Evolutionary conservation across 2,797 vertebrate species (phyloP).

Genomic region (Coccyzus lansbergi): DNA sequence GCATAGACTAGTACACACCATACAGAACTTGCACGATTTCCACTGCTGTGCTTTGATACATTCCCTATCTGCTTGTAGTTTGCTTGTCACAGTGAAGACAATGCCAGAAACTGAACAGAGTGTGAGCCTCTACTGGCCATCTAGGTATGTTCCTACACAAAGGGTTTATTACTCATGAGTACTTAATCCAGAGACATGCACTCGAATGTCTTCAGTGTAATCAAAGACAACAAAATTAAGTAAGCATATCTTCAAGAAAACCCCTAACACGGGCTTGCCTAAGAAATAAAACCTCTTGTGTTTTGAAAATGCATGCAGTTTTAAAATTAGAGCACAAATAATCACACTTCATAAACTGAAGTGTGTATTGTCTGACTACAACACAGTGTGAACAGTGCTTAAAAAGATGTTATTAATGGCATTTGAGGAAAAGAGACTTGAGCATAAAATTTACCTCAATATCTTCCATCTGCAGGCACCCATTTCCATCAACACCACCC

Average conservation of each 20-base stretch:
- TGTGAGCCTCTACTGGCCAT: rapidly evolving
- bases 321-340: neutral
- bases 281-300: neutral
- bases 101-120: rapidly evolving
- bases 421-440: neutral
- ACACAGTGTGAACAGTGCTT: neutral
- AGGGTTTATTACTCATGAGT: neutral
- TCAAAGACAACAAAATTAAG: neutral
- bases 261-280: neutral
- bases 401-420: neutral
- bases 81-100: neutral
- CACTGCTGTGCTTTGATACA: neutral
- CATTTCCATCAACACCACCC: neutral
- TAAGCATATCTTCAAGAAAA: neutral
- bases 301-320: neutral
- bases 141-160: neutral
- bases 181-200: neutral
- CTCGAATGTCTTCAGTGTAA: neutral
- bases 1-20: rapidly evolving
- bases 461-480: neutral
- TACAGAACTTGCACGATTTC: neutral
- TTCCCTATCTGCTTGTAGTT: neutral
- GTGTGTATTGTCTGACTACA: neutral
- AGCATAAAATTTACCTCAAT: neutral
- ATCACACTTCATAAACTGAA: neutral